Base-by-base conservation (phyloP, 1,140 invertebrate species). In the Ostrea denselamellosa region DNA sequence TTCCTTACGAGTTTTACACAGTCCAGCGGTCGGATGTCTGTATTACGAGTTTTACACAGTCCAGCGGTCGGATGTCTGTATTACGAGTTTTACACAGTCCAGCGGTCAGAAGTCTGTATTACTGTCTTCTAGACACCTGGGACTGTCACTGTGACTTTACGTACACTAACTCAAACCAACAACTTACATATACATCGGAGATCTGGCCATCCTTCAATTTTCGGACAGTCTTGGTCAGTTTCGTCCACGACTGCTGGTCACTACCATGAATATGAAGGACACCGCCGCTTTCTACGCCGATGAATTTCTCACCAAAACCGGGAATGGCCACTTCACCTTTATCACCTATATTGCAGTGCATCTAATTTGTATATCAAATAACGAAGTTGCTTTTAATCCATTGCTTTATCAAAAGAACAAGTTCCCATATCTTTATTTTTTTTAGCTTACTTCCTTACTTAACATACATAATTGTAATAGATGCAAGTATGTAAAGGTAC, bases 261-360 rank as follows among this genome's bases (percentile, higher is more conserved):
- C 25, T 56, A 4, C 83, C 83, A 22, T 85, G 83, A 22, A 85
- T 58, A 54, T 85, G 51, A 17, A 85, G 83, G 17, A 62, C 28
- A 9, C 83, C 83, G 2, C 53, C 53, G 14, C 56, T 62, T 10
- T 85, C 83, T 12, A 85, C 83, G 19, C 83, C 83, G 28, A 85
- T 85, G 28, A 85, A 85, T 34, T 83, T 83, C 82, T 83, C 82
- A 10, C 82, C 82, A 12, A 83, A 83, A 17, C 82, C 44, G 53
- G 82, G 4, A 2, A 83, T 83, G 14, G 44, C 17, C 2, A 83
- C 52, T 4, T 83, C 44, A 5, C 82, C 52, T 9, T 83, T 53
- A 22, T 83, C 7, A 54, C 44, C 44, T 53, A 4, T 7, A 56
- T 12, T 12, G 14, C 8, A 17, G 0, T 56, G 54, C 1, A 12